These are phyloP conservation scores for Ophiothrix spiculata DNA, from an alignment of 35 echinoderm and acorn worm genomes.

Conservation along the genomic window DNA sequence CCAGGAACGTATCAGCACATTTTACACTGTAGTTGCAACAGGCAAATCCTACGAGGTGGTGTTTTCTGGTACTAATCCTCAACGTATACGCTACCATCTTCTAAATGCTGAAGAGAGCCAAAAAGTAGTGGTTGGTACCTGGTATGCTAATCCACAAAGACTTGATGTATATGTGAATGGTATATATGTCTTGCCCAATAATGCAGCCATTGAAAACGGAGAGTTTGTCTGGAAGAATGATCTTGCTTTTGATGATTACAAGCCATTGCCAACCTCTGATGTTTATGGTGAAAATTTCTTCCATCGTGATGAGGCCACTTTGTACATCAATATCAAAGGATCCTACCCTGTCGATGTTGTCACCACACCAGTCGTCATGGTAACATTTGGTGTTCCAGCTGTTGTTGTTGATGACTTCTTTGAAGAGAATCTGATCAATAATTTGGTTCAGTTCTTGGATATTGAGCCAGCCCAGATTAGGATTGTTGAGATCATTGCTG, in stretches of 20 bases:
- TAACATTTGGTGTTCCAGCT: conserved; percentile 80
- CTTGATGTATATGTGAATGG: conserved; percentile 58
- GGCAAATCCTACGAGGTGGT: conserved; percentile 55
- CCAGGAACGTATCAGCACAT: conserved; percentile 77
- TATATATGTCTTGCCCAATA: conserved; percentile 60
- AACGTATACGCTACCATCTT: conserved; percentile 51
- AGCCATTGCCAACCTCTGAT: conserved; percentile 33
- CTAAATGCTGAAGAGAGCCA: conserved; percentile 47
- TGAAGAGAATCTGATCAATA: conserved; percentile 80
- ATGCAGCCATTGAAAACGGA: conserved; percentile 23
- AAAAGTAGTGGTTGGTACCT: conserved; percentile 57
- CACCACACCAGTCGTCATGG: conserved; percentile 69
- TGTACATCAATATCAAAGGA: conserved; percentile 66
- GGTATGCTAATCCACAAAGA: conserved; percentile 64
- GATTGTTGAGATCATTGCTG: conserved; percentile 77
- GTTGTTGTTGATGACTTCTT: conserved; percentile 86
- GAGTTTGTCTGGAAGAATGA: conserved; percentile 26
- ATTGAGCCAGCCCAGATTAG: conserved; percentile 59
- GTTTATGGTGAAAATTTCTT: conserved; percentile 90
- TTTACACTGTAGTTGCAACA: conserved; percentile 47
- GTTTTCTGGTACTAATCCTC: conserved; percentile 70
- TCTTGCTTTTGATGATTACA: conserved; percentile 17
- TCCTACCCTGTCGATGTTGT: conserved; percentile 44
- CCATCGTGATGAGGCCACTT: conserved; percentile 51
- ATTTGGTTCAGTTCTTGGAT: conserved; percentile 63